Evolutionary conservation across 2,888 invertebrate genomes (phyloP).

Genomic region (Caenorhabditis plicata): DNA sequence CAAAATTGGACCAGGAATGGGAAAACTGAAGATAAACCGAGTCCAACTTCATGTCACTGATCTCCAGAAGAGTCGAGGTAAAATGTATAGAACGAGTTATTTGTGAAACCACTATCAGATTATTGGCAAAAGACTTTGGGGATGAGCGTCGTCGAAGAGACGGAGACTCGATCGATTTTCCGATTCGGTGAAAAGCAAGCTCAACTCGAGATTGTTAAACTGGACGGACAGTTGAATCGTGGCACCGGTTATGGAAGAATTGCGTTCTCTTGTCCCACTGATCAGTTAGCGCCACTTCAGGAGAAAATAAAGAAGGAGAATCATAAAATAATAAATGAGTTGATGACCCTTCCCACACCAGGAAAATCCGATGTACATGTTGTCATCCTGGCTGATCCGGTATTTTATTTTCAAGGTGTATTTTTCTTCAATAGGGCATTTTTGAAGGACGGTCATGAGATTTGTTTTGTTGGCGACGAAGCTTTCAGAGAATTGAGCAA

Average conservation of each 20-base stretch:
- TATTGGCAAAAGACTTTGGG: slow-evolving; percentile 84
- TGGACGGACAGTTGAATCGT: slow-evolving; percentile 73
- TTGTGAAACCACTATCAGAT: slow-evolving; percentile 65
- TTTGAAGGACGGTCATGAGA: slow-evolving; percentile 86
- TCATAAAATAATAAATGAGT: slow-evolving; percentile 81
- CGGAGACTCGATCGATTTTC: slow-evolving; percentile 28
- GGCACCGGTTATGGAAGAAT: slow-evolving; percentile 91
- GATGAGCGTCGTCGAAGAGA: slow-evolving; percentile 75
- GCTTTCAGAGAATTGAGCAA: slow-evolving; percentile 78
- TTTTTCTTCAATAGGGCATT: background rate
- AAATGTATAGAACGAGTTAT: slow-evolving; percentile 11
- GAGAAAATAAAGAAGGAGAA: slow-evolving; percentile 74
- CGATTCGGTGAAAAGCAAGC: slow-evolving; percentile 43
- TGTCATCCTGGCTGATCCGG: slow-evolving; percentile 91
- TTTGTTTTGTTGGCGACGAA: slow-evolving; percentile 96
- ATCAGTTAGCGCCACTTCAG: slow-evolving; percentile 78
- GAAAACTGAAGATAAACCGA: slow-evolving; percentile 76
- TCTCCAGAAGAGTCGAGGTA: slow-evolving; percentile 75
- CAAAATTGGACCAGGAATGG: slow-evolving; percentile 75
- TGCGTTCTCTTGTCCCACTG: slow-evolving; percentile 83
- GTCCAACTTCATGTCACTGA: slow-evolving; percentile 80
- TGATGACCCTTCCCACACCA: slow-evolving; percentile 90
- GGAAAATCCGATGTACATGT: slow-evolving; percentile 95
- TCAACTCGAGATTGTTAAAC: slow-evolving; percentile 72
- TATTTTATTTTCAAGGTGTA: slow-evolving; percentile 54